Evolutionary conservation across 1,140 invertebrate species (phyloP).

Genomic region (roundworm (Caenorhabditis elegans)): WBcel235 BX284602.5:6939501-6940000

Average conservation of each 20-base stretch:
- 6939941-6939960: not conserved
- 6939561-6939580: not conserved
- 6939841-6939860: too few relatives aligned
- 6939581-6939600: not conserved
- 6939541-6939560: constrained; percentile 19
- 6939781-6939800: too few relatives aligned
- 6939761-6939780: too few relatives aligned
- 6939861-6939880: too few relatives aligned
- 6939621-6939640: not conserved
- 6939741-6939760: too few relatives aligned
- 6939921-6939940: not conserved
- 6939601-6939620: not conserved
- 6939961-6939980: not conserved
- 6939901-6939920: not conserved
- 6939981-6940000: not conserved
- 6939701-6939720: too few relatives aligned
- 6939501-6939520: not conserved
- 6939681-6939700: not conserved
- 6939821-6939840: too few relatives aligned
- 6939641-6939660: not conserved
- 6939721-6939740: too few relatives aligned
- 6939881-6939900: too few relatives aligned
- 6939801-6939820: too few relatives aligned
- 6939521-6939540: constrained; percentile 17
- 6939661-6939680: not conserved